Percentiles rank a stretch among this genome's conserved stretches.
These are phyloP conservation scores for Saccopteryx leptura DNA, from an alignment of 2,113 vertebrate genomes.

Conservation along the genomic window DNA sequence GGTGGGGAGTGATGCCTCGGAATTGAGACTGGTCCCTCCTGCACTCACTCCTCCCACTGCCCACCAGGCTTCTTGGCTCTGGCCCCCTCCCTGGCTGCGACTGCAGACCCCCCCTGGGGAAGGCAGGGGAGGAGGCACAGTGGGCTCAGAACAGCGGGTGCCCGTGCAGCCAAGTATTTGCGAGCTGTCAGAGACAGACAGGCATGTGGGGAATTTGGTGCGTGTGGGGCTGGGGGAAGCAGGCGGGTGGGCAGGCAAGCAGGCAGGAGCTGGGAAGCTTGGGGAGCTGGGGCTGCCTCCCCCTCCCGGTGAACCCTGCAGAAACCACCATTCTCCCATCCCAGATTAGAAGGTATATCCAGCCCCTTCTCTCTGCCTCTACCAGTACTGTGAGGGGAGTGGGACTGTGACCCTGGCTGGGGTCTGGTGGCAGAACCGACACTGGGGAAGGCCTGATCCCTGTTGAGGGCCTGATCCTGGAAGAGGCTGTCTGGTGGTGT, in stretches of 20 bases:
- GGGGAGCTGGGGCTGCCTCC: constrained; percentile 61
- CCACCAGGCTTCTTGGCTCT: constrained; percentile 59
- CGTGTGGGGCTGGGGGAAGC: constrained; percentile 81
- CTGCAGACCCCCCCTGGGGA: constrained; percentile 73
- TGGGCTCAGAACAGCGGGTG: constrained; percentile 84
- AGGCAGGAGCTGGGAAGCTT: constrained; percentile 46
- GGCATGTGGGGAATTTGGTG: constrained; percentile 86
- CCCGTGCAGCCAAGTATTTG: constrained; percentile 84
- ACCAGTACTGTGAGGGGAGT: background rate
- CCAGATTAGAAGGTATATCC: background rate
- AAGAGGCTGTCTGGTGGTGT: constrained; percentile 14
- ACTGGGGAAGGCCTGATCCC: background rate
- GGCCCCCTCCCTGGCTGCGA: constrained; percentile 68
- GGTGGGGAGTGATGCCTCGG: background rate
- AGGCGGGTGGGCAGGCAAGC: constrained; percentile 74
- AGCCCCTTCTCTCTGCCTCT: background rate
- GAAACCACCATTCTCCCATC: background rate
- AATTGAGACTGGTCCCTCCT: background rate
- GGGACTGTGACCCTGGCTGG: background rate
- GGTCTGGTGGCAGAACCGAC: background rate
- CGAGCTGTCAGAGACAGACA: constrained; percentile 86
- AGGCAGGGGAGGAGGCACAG: constrained; percentile 80
- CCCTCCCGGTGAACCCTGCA: background rate
- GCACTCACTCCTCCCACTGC: background rate
- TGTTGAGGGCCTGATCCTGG: background rate